Conservation (phyloP, 2,797 vertebrate genomes). For the Erpetoichthys calabaricus region DNA sequence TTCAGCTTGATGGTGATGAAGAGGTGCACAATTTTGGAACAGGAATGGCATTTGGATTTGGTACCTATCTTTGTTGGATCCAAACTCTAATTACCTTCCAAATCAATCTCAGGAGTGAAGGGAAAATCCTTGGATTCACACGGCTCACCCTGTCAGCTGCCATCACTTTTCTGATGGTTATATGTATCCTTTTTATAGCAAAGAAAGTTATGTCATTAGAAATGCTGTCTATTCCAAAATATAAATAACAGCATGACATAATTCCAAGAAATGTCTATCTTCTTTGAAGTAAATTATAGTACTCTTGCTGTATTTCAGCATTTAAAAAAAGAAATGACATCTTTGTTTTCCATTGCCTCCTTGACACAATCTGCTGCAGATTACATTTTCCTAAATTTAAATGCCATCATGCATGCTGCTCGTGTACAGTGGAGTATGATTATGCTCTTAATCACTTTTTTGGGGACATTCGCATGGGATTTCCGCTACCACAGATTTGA, state of each 20-base stretch:
- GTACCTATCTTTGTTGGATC: constrained; percentile 72
- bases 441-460: constrained; percentile 71
- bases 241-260: too few relatives aligned
- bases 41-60: constrained; percentile 64
- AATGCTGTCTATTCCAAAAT: neutral
- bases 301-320: too few relatives aligned
- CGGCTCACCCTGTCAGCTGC: constrained; percentile 64
- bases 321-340: neutral
- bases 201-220: neutral
- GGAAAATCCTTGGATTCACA: constrained; percentile 44
- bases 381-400: constrained; percentile 46
- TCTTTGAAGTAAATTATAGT: too few relatives aligned
- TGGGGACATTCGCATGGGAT: constrained; percentile 68
- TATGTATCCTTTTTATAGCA: constrained; percentile 70
- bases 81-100: constrained; percentile 74
- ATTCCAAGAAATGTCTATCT: too few relatives aligned
- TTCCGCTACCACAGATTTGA: constrained; percentile 71
- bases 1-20: constrained; percentile 52
- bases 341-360: constrained; percentile 18
- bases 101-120: constrained; percentile 70
- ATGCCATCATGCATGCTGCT: constrained; percentile 56
- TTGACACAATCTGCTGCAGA: constrained; percentile 50
- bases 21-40: constrained; percentile 67
- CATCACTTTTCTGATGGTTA: constrained; percentile 62
- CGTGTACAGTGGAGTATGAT: constrained; percentile 74